A percentile compares a stretch with the other conserved stretches of the same genome.
Conservation (phyloP, 1,140 invertebrate genomes). For the Drosophila nikananu region DNA sequence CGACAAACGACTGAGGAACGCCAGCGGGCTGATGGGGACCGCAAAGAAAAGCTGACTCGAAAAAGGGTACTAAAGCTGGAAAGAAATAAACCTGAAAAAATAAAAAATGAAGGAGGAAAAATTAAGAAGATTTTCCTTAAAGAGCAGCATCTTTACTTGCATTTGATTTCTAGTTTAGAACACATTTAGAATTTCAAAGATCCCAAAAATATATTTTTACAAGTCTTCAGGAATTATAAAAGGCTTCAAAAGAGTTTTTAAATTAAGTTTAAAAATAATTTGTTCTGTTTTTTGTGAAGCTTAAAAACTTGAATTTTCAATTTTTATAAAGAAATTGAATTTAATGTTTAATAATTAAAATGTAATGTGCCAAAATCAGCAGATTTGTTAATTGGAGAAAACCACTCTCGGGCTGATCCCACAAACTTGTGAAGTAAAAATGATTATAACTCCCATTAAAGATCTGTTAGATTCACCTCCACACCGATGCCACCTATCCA, state of each 20-base stretch:
- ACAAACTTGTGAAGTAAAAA: neutral
- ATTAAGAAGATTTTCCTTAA: slow-evolving; percentile 22
- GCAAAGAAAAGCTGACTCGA: slow-evolving; percentile 55
- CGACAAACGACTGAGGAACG: slow-evolving; percentile 29
- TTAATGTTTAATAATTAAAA: neutral
- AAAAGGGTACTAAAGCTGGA: slow-evolving; percentile 25
- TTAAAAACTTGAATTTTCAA: neutral
- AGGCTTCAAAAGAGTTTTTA: neutral
- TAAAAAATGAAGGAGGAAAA: slow-evolving; percentile 11
- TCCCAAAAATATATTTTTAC: neutral
- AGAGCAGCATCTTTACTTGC: slow-evolving; percentile 15
- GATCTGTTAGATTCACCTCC: slow-evolving; percentile 20
- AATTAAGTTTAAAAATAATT: too few species aligned
- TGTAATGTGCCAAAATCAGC: neutral
- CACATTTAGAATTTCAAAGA: slow-evolving; percentile 10
- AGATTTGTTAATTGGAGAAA: slow-evolving; percentile 2
- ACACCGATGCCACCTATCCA: slow-evolving; percentile 8
- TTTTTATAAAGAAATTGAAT: neutral
- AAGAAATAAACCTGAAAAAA: slow-evolving; percentile 11
- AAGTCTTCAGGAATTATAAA: neutral
- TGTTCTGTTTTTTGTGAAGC: neutral
- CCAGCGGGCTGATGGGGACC: slow-evolving; percentile 31
- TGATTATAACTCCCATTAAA: slow-evolving; percentile 6
- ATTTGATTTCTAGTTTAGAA: slow-evolving; percentile 33
- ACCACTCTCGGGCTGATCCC: neutral